A percentile compares a stretch with the other conserved stretches of the same genome.
Conservation (phyloP, 2,888 invertebrate species). For the Doris montereyensis region DNA sequence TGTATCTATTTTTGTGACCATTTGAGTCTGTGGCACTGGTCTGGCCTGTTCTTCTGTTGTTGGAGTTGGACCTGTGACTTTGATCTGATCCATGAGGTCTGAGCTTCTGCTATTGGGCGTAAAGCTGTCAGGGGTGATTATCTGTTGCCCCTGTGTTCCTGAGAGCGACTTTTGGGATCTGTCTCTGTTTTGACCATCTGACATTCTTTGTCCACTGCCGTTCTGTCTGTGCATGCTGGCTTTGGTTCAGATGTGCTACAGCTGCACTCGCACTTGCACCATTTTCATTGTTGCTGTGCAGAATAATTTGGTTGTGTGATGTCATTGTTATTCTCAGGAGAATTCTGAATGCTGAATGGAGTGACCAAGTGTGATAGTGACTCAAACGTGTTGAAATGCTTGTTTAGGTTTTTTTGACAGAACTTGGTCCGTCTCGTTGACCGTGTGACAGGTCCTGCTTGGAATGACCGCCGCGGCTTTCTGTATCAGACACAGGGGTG, state of each 20-base stretch:
- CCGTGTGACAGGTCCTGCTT: too few species aligned
- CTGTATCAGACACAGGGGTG: conserved; percentile 46
- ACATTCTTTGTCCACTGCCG: neutral
- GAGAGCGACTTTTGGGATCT: neutral
- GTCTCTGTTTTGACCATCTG: neutral
- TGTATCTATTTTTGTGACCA: neutral
- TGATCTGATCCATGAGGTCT: neutral
- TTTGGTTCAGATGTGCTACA: neutral
- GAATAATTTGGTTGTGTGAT: too few species aligned
- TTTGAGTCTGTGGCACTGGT: neutral
- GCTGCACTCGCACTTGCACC: too few species aligned
- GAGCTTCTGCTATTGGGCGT: neutral
- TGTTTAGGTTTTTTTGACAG: too few species aligned
- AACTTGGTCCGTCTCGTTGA: too few species aligned
- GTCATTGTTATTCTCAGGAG: too few species aligned
- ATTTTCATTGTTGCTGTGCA: too few species aligned
- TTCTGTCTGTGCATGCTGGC: neutral
- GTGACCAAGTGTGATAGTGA: too few species aligned
- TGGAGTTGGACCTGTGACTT: neutral
- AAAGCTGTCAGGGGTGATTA: neutral
- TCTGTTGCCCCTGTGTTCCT: neutral
- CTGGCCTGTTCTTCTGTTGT: neutral
- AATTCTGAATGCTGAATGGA: too few species aligned
- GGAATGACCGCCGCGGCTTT: conserved; percentile 6
- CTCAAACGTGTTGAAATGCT: too few species aligned